Evolutionary conservation across 2,797 vertebrate species (phyloP).

Genomic region (Fundulus diaphanus): DNA sequence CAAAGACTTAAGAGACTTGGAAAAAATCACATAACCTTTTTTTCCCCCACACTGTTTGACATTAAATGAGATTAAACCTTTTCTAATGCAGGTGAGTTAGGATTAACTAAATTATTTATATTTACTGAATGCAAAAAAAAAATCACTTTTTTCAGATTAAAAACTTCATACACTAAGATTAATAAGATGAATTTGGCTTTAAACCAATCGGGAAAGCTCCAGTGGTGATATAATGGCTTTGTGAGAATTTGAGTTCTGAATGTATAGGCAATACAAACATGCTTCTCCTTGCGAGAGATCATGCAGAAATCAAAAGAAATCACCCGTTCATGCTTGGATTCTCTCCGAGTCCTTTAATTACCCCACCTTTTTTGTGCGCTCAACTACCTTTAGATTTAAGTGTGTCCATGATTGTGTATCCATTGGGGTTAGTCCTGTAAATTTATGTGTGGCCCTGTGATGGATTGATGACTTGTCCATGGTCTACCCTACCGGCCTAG

Average conservation of each 20-base stretch:
- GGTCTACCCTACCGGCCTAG: neutral
- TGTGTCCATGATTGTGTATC: neutral
- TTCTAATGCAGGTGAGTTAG: neutral
- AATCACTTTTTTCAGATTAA: neutral
- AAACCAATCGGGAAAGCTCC: neutral
- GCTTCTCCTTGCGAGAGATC: neutral
- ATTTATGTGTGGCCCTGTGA: neutral
- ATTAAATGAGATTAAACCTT: too few relatives aligned
- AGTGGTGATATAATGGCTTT: neutral
- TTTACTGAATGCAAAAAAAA: neutral
- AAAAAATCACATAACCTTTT: too few relatives aligned
- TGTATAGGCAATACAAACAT: neutral
- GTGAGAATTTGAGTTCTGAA: neutral
- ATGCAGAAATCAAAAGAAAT: neutral
- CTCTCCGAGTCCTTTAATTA: neutral
- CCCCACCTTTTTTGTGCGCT: too few relatives aligned
- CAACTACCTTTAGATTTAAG: neutral
- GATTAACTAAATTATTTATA: neutral
- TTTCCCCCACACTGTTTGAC: too few relatives aligned
- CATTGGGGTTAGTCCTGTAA: neutral
- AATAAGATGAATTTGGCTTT: neutral
- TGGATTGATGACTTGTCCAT: neutral
- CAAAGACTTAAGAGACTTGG: too few relatives aligned
- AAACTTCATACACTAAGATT: neutral
- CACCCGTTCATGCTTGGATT: neutral